phyloP scores from a whole-genome alignment of 2,113 vertebrate genomes.

The Orientallactaga bullata region DNA sequence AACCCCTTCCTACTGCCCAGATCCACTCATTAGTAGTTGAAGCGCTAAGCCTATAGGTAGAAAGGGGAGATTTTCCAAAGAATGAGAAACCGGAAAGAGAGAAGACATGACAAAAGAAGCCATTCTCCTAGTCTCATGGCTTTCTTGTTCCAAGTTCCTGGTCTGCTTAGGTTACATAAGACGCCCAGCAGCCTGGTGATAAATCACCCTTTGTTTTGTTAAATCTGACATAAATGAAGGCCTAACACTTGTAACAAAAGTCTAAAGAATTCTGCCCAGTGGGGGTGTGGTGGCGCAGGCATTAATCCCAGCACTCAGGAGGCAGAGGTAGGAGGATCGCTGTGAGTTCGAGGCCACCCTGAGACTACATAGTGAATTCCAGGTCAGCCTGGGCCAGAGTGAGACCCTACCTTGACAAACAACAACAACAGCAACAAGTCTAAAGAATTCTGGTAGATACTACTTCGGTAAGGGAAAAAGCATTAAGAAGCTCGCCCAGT shows the following conservation, averaged over 20 bases:
- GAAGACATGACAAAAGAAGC: not conserved
- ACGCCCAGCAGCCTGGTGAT: not conserved
- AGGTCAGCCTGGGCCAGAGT: too few relatives aligned
- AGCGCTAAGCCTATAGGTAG: not conserved
- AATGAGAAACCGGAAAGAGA: not conserved
- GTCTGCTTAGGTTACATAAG: not conserved
- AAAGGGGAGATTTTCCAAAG: not conserved
- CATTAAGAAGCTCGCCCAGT: not conserved
- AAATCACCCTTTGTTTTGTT: constrained; percentile 15
- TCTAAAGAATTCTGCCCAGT: too few relatives aligned
- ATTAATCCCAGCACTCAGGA: too few relatives aligned
- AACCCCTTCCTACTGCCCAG: not conserved
- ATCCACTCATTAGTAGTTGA: not conserved
- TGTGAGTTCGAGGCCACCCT: too few relatives aligned
- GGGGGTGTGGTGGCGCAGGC: too few relatives aligned
- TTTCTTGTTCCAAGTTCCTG: not conserved
- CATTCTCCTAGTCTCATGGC: not conserved
- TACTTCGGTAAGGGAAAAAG: not conserved
- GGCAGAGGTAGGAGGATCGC: too few relatives aligned
- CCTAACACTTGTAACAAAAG: not conserved
- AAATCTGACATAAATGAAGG: not conserved
- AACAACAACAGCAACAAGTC: too few relatives aligned
- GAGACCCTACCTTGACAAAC: too few relatives aligned
- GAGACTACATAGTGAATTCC: too few relatives aligned
- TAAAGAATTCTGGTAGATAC: too few relatives aligned